These are phyloP conservation scores for Rhinoraja longicauda DNA, from an alignment of 2,797 vertebrate genomes.

Conservation along the genomic window DNA sequence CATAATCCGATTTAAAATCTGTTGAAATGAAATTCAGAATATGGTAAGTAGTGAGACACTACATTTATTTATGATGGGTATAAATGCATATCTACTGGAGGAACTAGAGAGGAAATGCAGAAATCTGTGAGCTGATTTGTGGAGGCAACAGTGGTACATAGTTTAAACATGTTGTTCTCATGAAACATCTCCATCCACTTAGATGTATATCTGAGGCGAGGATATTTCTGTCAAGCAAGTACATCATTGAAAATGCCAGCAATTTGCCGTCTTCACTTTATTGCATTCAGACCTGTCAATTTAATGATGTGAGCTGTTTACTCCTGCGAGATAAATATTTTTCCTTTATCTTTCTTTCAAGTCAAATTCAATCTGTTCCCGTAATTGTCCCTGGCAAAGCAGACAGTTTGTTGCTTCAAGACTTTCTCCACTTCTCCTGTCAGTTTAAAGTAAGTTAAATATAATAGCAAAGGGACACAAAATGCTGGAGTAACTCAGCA, in stretches of 20 bases:
- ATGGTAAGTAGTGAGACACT: background rate
- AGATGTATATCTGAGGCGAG: background rate
- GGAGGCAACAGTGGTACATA: background rate
- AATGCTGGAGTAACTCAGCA: too few species aligned
- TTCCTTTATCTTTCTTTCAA: constrained; percentile 10
- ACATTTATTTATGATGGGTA: background rate
- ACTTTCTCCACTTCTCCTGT: too few species aligned
- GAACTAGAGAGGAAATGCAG: background rate
- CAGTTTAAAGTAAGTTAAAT: background rate
- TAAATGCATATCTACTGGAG: background rate
- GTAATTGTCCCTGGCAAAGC: background rate
- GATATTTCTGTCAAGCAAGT: constrained; percentile 19
- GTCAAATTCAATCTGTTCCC: constrained; percentile 10
- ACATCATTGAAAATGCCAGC: constrained; percentile 7
- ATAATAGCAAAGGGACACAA: background rate
- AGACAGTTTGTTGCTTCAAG: too few species aligned
- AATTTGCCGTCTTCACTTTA: background rate
- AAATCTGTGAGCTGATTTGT: too few species aligned
- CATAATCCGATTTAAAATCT: constrained; percentile 10
- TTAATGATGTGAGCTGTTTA: constrained; percentile 31
- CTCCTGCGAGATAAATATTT: constrained; percentile 12
- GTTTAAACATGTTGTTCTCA: background rate
- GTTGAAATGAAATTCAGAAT: background rate
- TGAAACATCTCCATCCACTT: background rate
- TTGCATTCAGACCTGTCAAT: constrained; percentile 3